A percentile compares a stretch with the other conserved stretches of the same genome.
Conservation (phyloP, 2,888 invertebrate genomes). For the Ctenicera cuprea region DNA sequence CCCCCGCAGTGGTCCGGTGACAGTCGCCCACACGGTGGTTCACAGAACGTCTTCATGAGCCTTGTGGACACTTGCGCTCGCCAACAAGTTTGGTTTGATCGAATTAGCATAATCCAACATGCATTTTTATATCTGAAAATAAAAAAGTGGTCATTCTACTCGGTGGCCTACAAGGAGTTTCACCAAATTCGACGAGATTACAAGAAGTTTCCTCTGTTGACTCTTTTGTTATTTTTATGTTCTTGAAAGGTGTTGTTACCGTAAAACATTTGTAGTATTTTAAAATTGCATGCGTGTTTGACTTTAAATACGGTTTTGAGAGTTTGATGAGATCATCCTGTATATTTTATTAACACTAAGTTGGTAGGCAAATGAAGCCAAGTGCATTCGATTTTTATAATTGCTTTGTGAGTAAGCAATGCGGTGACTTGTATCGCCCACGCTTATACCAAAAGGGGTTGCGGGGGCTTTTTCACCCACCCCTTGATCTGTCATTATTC, state of each 20-base stretch:
- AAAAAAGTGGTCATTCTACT: conserved; percentile 3
- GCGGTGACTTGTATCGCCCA: conserved; percentile 3
- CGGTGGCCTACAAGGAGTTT: conserved; percentile 11
- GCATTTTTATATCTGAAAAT: not conserved
- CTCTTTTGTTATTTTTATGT: not conserved
- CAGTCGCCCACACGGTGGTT: conserved; percentile 17
- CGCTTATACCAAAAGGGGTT: conserved; percentile 2
- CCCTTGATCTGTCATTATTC: conserved; percentile 2
- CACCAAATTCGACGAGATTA: too few species aligned
- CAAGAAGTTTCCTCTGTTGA: not conserved
- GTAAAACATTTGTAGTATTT: too few species aligned
- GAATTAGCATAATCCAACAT: conserved; percentile 23
- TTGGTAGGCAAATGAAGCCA: not conserved
- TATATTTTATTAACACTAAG: not conserved
- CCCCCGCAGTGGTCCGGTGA: conserved; percentile 30
- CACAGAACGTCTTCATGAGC: conserved; percentile 29
- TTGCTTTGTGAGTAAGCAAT: conserved; percentile 16
- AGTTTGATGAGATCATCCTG: not conserved
- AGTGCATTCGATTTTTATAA: conserved; percentile 14
- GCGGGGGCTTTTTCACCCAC: conserved; percentile 24
- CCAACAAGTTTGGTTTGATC: conserved; percentile 20
- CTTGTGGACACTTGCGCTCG: conserved; percentile 11
- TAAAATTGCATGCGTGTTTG: too few species aligned
- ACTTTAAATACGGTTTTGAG: not conserved
- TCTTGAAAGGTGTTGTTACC: not conserved